Evolutionary conservation across 1,140 invertebrate genomes (phyloP).

Genomic region (Heliconius congener): DNA sequence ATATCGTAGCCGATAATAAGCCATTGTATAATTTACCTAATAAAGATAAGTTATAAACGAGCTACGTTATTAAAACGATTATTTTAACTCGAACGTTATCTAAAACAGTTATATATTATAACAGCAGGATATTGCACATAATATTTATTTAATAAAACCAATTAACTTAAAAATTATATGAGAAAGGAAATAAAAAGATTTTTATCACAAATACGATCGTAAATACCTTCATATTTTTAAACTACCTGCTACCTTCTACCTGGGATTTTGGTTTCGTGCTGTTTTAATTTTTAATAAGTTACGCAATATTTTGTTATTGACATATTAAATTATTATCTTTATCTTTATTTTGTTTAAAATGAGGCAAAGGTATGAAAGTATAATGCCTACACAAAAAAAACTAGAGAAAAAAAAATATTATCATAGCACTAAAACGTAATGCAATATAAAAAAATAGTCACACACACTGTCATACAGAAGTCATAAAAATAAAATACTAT

Average conservation of each 20-base stretch:
- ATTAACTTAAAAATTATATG: neutral
- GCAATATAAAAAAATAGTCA: neutral
- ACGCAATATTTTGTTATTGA: neutral
- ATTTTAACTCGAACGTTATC: neutral
- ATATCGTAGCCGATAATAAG: too few species aligned
- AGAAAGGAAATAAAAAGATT: constrained; percentile 4
- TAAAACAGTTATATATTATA: neutral
- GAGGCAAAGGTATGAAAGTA: neutral
- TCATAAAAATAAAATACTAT: neutral
- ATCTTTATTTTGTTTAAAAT: neutral
- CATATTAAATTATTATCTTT: neutral
- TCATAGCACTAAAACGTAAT: neutral
- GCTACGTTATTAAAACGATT: neutral
- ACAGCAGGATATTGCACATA: neutral
- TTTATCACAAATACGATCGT: neutral
- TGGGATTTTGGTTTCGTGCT: neutral
- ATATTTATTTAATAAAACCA: neutral
- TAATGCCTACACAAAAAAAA: neutral
- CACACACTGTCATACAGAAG: neutral
- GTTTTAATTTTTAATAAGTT: neutral
- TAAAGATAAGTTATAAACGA: neutral
- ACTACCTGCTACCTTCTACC: constrained; percentile 5
- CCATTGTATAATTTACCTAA: neutral
- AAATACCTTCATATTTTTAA: neutral
- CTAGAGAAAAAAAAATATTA: neutral